Conservation (phyloP, 2,888 invertebrate genomes). For the Chirona hameri region DNA sequence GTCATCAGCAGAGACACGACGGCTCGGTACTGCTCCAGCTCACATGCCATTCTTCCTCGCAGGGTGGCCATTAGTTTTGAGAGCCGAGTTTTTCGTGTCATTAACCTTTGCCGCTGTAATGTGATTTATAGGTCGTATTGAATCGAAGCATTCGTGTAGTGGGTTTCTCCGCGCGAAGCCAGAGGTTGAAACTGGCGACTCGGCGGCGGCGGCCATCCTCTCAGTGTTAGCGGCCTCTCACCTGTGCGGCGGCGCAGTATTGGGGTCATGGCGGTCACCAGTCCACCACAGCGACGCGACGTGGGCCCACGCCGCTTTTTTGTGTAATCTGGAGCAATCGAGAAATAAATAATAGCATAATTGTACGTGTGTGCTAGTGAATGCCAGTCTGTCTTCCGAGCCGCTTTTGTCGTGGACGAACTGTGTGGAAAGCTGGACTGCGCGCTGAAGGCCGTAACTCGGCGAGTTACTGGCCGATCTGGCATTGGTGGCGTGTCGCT, state of each 20-base stretch:
- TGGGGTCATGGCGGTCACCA: background rate
- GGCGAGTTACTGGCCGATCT: too few relatives aligned
- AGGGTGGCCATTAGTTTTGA: background rate
- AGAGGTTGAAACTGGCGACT: background rate
- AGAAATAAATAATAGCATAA: slow-evolving; percentile 26
- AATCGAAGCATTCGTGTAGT: slow-evolving; percentile 1
- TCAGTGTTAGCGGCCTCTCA: background rate
- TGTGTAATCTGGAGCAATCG: slow-evolving; percentile 27
- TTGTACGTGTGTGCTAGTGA: background rate
- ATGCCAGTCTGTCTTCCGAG: background rate
- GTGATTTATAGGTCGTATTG: slow-evolving; percentile 2
- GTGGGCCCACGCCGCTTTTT: background rate
- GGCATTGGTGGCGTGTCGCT: too few relatives aligned
- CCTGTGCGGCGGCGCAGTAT: background rate
- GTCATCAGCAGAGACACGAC: too few relatives aligned
- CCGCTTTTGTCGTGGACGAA: background rate
- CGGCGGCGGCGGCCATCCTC: background rate
- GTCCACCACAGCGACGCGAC: background rate
- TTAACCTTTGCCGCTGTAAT: background rate
- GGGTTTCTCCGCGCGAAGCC: background rate
- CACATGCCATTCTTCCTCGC: background rate
- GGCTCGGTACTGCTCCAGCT: too few relatives aligned
- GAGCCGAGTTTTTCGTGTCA: background rate
- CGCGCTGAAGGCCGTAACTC: background rate
- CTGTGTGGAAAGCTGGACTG: background rate